Conservation (phyloP, 2,113 vertebrate genomes). For the Tychaedon coryphoeus region DNA sequence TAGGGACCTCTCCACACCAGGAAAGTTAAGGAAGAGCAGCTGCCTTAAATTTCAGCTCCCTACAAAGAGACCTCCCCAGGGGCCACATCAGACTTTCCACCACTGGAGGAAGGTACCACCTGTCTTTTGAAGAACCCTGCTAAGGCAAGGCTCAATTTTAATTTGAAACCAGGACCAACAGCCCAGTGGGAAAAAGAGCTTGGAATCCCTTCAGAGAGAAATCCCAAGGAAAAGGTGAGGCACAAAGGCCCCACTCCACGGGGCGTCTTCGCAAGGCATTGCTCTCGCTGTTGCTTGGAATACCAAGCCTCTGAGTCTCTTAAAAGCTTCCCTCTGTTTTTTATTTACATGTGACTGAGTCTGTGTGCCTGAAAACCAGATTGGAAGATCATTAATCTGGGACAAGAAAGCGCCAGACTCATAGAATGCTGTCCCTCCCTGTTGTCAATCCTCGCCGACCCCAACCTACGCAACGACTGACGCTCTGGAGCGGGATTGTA, state of each 20-base stretch:
- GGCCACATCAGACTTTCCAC: background rate
- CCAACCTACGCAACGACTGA: slow-evolving; percentile 37
- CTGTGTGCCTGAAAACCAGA: slow-evolving; percentile 57
- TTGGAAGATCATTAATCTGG: slow-evolving; percentile 45
- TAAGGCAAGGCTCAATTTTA: background rate
- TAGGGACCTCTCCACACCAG: background rate
- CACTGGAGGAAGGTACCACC: background rate
- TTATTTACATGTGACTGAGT: slow-evolving; percentile 32
- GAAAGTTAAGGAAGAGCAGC: background rate
- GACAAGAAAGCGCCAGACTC: slow-evolving; percentile 16
- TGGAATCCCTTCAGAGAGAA: background rate
- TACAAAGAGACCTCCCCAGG: background rate
- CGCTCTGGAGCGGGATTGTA: background rate
- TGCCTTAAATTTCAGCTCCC: background rate
- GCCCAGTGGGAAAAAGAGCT: background rate
- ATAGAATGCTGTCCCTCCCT: slow-evolving; percentile 41
- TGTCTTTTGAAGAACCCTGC: background rate
- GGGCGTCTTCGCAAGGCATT: background rate
- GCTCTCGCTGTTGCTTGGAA: background rate
- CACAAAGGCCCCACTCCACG: accelerated
- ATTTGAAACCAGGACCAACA: background rate
- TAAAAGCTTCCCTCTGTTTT: slow-evolving; percentile 58
- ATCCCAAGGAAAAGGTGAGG: background rate
- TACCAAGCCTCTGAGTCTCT: slow-evolving; percentile 35
- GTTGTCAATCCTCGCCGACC: slow-evolving; percentile 16